Evolutionary conservation across 1,140 invertebrate genomes (phyloP).

Genomic region (Drosophila hydei): DNA sequence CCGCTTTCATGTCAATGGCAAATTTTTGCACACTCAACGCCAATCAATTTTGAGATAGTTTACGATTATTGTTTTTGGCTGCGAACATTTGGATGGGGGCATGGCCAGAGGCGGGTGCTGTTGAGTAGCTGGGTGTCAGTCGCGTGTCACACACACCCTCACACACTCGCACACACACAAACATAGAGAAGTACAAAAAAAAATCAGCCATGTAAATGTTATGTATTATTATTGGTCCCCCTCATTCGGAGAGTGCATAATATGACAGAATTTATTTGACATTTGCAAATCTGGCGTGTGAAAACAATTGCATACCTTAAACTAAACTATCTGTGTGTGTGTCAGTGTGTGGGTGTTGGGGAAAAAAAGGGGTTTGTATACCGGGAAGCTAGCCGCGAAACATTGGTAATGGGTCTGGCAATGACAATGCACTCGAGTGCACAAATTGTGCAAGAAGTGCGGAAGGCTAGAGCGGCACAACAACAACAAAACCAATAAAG

Average conservation of each 20-base stretch:
- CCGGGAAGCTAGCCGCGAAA: constrained; percentile 28
- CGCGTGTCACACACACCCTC: constrained; percentile 64
- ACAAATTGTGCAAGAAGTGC: constrained; percentile 21
- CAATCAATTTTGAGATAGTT: constrained; percentile 74
- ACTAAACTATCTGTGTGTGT: not conserved
- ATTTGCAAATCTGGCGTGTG: constrained; percentile 72
- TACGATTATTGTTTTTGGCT: constrained; percentile 69
- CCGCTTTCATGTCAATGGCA: constrained; percentile 59
- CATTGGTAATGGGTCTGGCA: constrained; percentile 42
- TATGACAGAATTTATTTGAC: constrained; percentile 72
- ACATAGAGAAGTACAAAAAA: not conserved
- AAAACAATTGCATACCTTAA: constrained; percentile 71
- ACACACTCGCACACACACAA: constrained; percentile 4
- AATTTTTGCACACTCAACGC: constrained; percentile 72
- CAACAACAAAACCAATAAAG: not conserved
- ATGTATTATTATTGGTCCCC: constrained; percentile 3
- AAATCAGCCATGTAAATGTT: constrained; percentile 18
- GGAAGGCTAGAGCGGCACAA: constrained; percentile 3
- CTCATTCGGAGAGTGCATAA: constrained; percentile 51
- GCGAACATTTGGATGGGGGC: not conserved
- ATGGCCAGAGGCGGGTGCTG: constrained; percentile 13
- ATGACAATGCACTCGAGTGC: constrained; percentile 44
- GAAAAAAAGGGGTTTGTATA: not conserved
- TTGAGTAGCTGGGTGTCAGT: constrained; percentile 43
- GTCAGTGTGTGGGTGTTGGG: not conserved